Evolutionary conservation across 2,888 invertebrate genomes (phyloP).

Genomic region (Seira musarum): DNA sequence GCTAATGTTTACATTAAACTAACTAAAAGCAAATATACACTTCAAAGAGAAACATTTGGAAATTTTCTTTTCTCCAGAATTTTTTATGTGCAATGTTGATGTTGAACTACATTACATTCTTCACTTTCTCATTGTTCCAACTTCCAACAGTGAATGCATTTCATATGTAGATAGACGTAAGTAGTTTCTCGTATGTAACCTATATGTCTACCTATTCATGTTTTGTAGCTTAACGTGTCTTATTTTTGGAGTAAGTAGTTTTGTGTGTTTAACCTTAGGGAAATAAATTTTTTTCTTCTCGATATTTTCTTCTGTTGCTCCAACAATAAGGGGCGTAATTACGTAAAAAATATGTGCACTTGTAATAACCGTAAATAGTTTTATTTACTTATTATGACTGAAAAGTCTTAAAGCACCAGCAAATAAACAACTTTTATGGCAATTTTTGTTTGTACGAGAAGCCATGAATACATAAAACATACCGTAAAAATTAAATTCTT

Average conservation of each 20-base stretch:
- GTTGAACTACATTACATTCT: not conserved
- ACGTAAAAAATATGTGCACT: not conserved
- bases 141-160: not conserved
- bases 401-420: too few relatives aligned
- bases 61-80: conserved; percentile 7
- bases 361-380: too few relatives aligned
- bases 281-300: not conserved
- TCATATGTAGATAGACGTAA: not conserved
- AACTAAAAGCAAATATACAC: conserved; percentile 15
- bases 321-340: not conserved
- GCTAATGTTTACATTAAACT: conserved; percentile 7
- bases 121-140: conserved; percentile 3
- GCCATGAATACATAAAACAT: too few relatives aligned
- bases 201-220: too few relatives aligned
- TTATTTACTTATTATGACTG: too few relatives aligned
- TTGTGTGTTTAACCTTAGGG: not conserved
- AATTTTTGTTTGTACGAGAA: too few relatives aligned
- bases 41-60: conserved; percentile 9
- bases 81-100: not conserved
- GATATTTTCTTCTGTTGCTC: not conserved
- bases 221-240: not conserved
- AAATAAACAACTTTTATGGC: too few relatives aligned
- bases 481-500: too few relatives aligned
- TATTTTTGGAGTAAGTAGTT: not conserved
- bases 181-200: too few relatives aligned